Evolutionary conservation across 2,888 invertebrate genomes (phyloP).

Genomic region (Sycophila texana): DNA sequence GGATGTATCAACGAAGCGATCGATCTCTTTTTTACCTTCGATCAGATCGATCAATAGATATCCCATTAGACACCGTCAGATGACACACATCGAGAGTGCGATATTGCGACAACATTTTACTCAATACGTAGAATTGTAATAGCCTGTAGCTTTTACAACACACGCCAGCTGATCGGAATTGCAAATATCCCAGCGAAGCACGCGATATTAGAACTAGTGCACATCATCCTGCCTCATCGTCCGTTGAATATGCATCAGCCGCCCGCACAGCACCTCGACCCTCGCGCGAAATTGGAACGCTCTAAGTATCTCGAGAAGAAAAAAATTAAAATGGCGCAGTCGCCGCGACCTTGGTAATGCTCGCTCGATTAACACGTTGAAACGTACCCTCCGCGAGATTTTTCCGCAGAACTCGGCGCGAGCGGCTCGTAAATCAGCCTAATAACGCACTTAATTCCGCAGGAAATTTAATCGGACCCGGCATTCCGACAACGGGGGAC

Average conservation of each 20-base stretch:
- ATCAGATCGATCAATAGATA: too few species aligned
- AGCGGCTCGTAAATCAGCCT: slow-evolving; percentile 22
- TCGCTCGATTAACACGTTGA: slow-evolving; percentile 11
- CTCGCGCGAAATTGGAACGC: slow-evolving; percentile 4
- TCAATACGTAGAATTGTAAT: neutral
- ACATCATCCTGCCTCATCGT: neutral
- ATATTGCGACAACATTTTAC: too few species aligned
- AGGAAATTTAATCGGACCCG: too few species aligned
- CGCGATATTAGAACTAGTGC: slow-evolving; percentile 37
- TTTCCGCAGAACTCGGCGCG: neutral
- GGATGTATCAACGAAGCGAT: too few species aligned
- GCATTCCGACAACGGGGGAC: too few species aligned
- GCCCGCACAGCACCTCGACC: slow-evolving; percentile 1
- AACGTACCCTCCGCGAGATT: neutral
- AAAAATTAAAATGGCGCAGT: neutral
- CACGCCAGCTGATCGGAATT: slow-evolving; percentile 19
- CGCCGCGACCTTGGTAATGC: neutral
- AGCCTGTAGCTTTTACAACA: neutral
- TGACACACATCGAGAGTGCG: too few species aligned
- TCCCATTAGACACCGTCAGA: too few species aligned
- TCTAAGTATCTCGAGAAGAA: neutral
- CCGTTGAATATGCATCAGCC: slow-evolving; percentile 36
- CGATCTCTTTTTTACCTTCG: too few species aligned
- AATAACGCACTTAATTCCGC: slow-evolving; percentile 33
- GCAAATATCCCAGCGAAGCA: slow-evolving; percentile 21